A percentile compares a stretch with the other conserved stretches of the same genome.
These are phyloP conservation scores for Rotaria magnacalcarata DNA, from an alignment of 2,888 invertebrate genomes.

Conservation along the genomic window DNA sequence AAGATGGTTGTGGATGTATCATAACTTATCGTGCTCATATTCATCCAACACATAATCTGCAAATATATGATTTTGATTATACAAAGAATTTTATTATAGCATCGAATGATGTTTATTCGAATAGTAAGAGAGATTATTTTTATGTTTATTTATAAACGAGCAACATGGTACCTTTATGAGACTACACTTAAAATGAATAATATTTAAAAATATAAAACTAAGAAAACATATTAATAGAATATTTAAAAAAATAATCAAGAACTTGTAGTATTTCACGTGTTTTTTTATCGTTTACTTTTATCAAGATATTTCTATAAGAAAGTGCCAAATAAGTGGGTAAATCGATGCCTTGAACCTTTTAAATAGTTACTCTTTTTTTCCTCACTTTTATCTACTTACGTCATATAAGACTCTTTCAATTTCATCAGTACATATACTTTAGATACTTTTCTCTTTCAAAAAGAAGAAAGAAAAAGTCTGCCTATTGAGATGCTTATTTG, in stretches of 20 bases:
- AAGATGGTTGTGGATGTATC: slow-evolving; percentile 19
- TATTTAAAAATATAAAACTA: neutral
- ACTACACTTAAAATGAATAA: neutral
- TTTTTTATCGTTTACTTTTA: neutral
- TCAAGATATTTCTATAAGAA: neutral
- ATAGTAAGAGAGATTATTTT: neutral
- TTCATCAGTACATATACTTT: neutral
- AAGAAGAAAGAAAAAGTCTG: neutral
- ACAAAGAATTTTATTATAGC: neutral
- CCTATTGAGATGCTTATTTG: neutral
- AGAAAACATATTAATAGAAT: neutral
- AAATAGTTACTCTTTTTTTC: neutral
- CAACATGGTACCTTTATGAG: no score
- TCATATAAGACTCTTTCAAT: neutral
- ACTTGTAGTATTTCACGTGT: no score
- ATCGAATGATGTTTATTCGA: neutral
- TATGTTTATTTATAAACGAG: no score
- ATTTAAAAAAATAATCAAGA: neutral
- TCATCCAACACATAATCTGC: neutral
- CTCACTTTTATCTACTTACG: neutral
- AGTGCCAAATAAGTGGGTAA: neutral
- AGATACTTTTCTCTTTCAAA: neutral
- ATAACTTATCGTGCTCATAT: neutral
- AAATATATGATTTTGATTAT: neutral
- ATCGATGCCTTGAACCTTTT: neutral